A percentile compares a stretch with the other conserved stretches of the same genome.
phyloP scores from a whole-genome alignment of 2,797 vertebrate species.

The Perdix hodgsoniae region DNA sequence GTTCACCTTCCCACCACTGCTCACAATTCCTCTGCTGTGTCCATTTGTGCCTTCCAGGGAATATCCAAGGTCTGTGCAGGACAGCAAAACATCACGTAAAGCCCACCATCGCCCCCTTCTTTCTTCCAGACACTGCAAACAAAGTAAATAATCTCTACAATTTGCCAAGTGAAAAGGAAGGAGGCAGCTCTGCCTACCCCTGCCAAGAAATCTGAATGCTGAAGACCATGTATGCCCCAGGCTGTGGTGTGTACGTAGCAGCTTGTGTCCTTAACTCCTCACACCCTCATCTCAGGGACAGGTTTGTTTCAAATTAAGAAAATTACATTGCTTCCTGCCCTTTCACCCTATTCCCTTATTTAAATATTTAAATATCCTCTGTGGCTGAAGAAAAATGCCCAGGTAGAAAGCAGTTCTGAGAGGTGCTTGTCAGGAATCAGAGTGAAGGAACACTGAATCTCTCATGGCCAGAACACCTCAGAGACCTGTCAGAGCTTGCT shows the following conservation, averaged over 20 bases:
- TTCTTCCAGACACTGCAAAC: not conserved
- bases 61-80: not conserved
- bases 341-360: not conserved
- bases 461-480: not conserved
- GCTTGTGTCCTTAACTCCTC: not conserved
- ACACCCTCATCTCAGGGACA: not conserved
- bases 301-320: not conserved
- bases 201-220: not conserved
- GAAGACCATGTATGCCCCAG: not conserved
- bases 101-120: not conserved
- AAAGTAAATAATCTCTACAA: not conserved
- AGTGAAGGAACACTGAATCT: fast-evolving
- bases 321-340: slow-evolving; percentile 17
- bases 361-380: not conserved
- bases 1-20: fast-evolving
- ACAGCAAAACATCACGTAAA: fast-evolving
- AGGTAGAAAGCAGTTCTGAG: not conserved
- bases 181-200: not conserved
- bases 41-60: fast-evolving
- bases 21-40: not conserved
- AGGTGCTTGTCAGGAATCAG: not conserved
- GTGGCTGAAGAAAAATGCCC: not conserved
- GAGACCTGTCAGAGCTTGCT: not conserved
- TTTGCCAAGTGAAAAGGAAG: fast-evolving
- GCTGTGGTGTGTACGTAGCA: not conserved